Evolutionary conservation across 2,888 invertebrate species (phyloP).

Genomic region (Cataglyphis livida): DNA sequence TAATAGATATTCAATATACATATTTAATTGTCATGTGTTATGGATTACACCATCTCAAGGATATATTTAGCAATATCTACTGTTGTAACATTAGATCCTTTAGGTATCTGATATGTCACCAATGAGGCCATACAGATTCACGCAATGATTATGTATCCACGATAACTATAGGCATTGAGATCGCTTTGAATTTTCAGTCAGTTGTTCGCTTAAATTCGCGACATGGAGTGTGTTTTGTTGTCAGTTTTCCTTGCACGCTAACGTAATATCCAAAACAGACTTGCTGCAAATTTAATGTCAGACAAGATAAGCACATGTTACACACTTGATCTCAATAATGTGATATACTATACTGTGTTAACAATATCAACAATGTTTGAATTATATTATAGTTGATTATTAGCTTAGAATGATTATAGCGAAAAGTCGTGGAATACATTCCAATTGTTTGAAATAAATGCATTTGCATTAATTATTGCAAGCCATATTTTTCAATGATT

Average conservation of each 20-base stretch:
- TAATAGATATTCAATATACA: not conserved
- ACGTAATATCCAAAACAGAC: not conserved
- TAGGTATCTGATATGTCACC: slow-evolving; percentile 25
- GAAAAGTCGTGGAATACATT: no score
- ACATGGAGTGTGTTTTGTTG: not conserved
- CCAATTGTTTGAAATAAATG: not conserved
- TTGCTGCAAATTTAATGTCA: not conserved
- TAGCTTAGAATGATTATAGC: not conserved
- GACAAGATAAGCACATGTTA: not conserved
- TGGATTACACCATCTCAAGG: not conserved
- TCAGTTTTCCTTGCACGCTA: not conserved
- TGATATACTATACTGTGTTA: not conserved
- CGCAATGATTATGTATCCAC: not conserved
- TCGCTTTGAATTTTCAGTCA: not conserved
- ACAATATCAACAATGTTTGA: not conserved
- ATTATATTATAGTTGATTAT: not conserved
- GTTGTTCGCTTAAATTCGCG: not conserved
- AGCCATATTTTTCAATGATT: not conserved
- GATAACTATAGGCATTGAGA: not conserved
- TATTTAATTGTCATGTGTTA: not conserved
- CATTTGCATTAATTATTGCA: not conserved
- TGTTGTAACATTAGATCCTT: slow-evolving; percentile 37
- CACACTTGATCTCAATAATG: not conserved
- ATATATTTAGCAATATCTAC: slow-evolving; percentile 12
- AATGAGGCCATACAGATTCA: not conserved